Percentiles rank a stretch among this genome's conserved stretches.
phyloP scores from a whole-genome alignment of 2,797 vertebrate genomes.

The Crypturellus tataupa region DNA sequence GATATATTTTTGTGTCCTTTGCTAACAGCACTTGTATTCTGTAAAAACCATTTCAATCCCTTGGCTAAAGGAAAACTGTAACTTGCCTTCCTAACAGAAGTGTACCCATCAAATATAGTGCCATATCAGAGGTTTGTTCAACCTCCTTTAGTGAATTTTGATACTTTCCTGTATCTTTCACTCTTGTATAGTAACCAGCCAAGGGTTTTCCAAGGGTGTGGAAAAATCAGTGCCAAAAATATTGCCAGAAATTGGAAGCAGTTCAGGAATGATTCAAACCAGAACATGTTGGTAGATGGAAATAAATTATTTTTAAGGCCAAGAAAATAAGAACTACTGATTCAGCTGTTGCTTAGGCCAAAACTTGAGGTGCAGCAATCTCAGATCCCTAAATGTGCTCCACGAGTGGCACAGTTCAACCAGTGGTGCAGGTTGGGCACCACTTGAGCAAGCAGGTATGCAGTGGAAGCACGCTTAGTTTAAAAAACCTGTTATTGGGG shows the following conservation, averaged over 20 bases:
- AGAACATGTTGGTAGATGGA: not conserved
- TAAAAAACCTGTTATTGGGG: not conserved
- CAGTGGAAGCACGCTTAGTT: not conserved
- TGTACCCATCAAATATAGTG: not conserved
- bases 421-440: not conserved
- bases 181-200: not conserved
- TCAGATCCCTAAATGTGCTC: not conserved
- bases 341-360: not conserved
- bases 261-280: not conserved
- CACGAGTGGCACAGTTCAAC: not conserved
- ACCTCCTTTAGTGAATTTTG: not conserved
- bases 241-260: not conserved
- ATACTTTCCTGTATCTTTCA: not conserved
- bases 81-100: not conserved
- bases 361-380: not conserved
- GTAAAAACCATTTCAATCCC: not conserved
- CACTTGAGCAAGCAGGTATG: not conserved
- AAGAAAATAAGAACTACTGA: not conserved
- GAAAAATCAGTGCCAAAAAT: not conserved
- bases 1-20: not conserved
- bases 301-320: not conserved
- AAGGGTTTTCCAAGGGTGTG: not conserved
- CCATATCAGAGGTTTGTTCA: not conserved
- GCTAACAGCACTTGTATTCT: not conserved
- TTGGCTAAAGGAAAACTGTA: not conserved